Conservation (phyloP, 2,888 invertebrate genomes). For the Melinaea marsaeus region DNA sequence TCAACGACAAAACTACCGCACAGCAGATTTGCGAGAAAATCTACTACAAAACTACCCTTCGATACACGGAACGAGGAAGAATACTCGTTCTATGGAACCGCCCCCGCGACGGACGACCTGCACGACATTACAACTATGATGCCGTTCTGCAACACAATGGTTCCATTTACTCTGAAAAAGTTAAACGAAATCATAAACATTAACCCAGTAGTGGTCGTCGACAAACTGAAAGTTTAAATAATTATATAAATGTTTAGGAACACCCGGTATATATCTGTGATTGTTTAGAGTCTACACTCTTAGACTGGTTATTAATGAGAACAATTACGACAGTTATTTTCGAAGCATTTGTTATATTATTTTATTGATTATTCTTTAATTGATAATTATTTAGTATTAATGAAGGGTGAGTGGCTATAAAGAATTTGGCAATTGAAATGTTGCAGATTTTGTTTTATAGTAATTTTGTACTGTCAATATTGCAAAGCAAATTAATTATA, state of each 20-base stretch:
- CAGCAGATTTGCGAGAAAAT: slow-evolving; percentile 45
- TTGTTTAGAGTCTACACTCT: slow-evolving; percentile 12
- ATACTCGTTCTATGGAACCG: slow-evolving; percentile 73
- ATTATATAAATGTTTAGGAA: background rate
- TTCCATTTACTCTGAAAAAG: slow-evolving; percentile 66
- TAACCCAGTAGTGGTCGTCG: slow-evolving; percentile 18
- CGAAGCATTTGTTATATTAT: slow-evolving; percentile 4
- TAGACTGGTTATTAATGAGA: slow-evolving; percentile 1
- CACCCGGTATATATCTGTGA: slow-evolving; percentile 22
- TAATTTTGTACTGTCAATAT: too few relatives aligned
- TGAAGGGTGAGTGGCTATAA: background rate
- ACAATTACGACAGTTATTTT: slow-evolving; percentile 2
- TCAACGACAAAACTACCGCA: slow-evolving; percentile 70
- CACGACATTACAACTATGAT: slow-evolving; percentile 70
- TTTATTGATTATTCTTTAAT: background rate
- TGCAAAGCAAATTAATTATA: too few relatives aligned
- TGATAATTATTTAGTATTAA: too few relatives aligned
- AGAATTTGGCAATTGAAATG: slow-evolving; percentile 1
- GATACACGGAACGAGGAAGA: slow-evolving; percentile 40
- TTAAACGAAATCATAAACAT: slow-evolving; percentile 39
- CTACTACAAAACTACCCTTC: slow-evolving; percentile 55
- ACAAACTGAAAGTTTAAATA: background rate
- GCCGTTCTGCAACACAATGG: slow-evolving; percentile 71
- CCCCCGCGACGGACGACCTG: slow-evolving; percentile 54
- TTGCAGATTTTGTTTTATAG: too few relatives aligned